Conservation (phyloP, 2,797 vertebrate genomes). For the Phalanger gymnotis region DNA sequence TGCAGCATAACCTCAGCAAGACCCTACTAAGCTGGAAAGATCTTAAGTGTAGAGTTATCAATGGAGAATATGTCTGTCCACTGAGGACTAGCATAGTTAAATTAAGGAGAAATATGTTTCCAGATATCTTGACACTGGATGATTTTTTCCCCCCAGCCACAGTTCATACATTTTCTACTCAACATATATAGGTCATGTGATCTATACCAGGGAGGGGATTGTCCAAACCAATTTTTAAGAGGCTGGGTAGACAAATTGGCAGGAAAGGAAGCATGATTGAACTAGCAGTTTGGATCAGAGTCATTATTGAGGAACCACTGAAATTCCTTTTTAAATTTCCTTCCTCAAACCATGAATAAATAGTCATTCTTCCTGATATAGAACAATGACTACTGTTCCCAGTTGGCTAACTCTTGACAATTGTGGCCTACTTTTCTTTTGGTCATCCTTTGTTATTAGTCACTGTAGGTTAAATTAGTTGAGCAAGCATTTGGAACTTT, state of each 20-base stretch:
- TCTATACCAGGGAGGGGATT: background rate
- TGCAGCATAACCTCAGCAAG: background rate
- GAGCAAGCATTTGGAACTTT: background rate
- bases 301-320: background rate
- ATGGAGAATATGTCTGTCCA: background rate
- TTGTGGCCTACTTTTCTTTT: background rate
- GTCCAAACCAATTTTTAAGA: background rate
- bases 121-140: background rate
- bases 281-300: background rate
- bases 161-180: background rate
- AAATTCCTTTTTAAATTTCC: background rate
- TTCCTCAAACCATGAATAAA: background rate
- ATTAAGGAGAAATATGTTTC: background rate
- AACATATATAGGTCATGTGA: background rate
- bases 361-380: background rate
- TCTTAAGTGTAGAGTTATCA: background rate
- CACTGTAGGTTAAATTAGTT: background rate
- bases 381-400: background rate
- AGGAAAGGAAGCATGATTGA: background rate
- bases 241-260: background rate
- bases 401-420: background rate
- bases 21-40: background rate
- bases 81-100: background rate
- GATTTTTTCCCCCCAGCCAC: background rate
- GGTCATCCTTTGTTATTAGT: background rate